Base-by-base conservation (phyloP, 2,888 invertebrate species). In the Tanytarsus gracilentus region DNA sequence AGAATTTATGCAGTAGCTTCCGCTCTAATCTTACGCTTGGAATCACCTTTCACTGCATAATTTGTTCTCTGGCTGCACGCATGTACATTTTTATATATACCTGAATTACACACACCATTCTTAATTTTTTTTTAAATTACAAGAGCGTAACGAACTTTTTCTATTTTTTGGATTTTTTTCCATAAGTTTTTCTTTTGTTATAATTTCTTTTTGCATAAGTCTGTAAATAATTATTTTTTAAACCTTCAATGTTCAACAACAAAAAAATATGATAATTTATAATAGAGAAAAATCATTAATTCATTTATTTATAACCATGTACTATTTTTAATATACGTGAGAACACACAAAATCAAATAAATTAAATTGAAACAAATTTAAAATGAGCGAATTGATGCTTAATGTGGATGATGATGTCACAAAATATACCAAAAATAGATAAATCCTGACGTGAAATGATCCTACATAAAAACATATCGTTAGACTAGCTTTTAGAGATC, bases 241-340 rank as follows among this genome's bases (percentile, higher is more conserved):
- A 6, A 44, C 21, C n/a, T n/a, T 40, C 40, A 40, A 40, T 44
- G 44, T 44, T 44, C 44, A 44, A 51, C 18, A 51, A 36, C 11
- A 44, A 44, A 21, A 36, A 36, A 36, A 36, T 36, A 36, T 36
- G 36, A 36, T 14, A 36, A 51, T 16, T 51, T 51, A 29, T 33
- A 33, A 53, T 29, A 53, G 53, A 53, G 36, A 53, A 53, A 53
- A 53, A 53, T 53, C 53, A 53, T 53, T 53, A 53, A 53, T 53
- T 53, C 53, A 53, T 53, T 53, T 36, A 29, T 18, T 44, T 44
- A 44, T 44, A 44, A 44, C 44, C 18, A 11, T 44, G 44, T 44
- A 44, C 18, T 21, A 21, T 44, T 44, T n/a, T n/a, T n/a, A n/a
- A n/a, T n/a, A 18, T 18, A 16, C 18, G 14, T 40, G 40, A 40